Base-by-base conservation (phyloP, 1,140 invertebrate species). In the Coenobita brevimanus region DNA sequence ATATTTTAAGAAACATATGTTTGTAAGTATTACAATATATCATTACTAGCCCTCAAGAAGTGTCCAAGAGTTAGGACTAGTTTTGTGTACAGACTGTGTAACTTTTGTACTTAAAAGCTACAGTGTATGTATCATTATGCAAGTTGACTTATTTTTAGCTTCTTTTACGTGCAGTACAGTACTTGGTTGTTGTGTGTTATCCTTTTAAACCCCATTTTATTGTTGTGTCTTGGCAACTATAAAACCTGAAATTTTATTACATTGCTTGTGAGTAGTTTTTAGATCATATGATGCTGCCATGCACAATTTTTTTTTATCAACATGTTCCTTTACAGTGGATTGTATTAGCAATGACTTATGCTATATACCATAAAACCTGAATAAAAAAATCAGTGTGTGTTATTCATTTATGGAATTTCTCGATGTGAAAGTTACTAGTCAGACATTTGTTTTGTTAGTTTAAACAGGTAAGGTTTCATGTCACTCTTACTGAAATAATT, bases 41-140 rank as follows among this genome's bases (percentile, higher is more conserved):
- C 27, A 33, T 80, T 81, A 46, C 64, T 71, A 80, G 60, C 62
- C 46, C 43, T 64, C 76, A 79, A 46, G 67, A 38, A 79, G 43
- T 87, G 64, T 85, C 30, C 67, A 69, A 87, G 64, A 86, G 85
- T 64, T 50, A 30, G 36, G 69, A 80, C n/a, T 54, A 71, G 30
- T 71, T 54, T 54, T 81, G 33, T 80, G 76, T 87, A 79, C 60
- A 79, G 50, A 64, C 33, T 71, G 54, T 87, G 83, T 86, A 69
- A 67, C 84, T 87, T 87, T 87, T 87, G 85, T 87, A 87, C 85
- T 87, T 87, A 87, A 87, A 85, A 78, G 46, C 33, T 27, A 50
- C 36, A 67, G 76, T 87, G 78, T 81, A 80, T 41, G 85, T 81
- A 87, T 33, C 71, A 67, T 46, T 38, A 17, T 83, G 81, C 54